phyloP scores from a whole-genome alignment of 2,113 vertebrate species.

The Archocentrus centrarchus region DNA sequence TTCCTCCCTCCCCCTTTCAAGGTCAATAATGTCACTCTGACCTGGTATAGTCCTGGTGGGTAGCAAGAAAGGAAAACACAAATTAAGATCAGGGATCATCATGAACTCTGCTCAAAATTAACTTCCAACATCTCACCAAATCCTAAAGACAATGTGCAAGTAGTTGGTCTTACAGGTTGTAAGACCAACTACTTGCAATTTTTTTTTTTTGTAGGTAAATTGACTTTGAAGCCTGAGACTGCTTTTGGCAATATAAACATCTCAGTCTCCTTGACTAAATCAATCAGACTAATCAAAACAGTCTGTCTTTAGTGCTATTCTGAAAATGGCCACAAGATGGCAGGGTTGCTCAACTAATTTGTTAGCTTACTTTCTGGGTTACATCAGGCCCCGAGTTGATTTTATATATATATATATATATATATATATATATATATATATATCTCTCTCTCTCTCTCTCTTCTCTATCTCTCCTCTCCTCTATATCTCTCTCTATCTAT shows the following conservation, averaged over 20 bases:
- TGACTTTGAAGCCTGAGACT: background rate
- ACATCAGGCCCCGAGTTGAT: too few relatives aligned
- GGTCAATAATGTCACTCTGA: conserved; percentile 50
- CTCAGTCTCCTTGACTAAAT: background rate
- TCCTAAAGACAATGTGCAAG: background rate
- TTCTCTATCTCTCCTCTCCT: too few relatives aligned
- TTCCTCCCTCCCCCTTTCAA: conserved; percentile 46
- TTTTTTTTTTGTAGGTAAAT: background rate
- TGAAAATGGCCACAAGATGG: conserved; percentile 56
- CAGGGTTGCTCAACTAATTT: background rate
- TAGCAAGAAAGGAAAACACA: conserved; percentile 6
- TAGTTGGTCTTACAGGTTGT: background rate
- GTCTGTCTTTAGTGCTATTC: background rate
- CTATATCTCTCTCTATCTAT: too few relatives aligned
- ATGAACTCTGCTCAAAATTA: background rate
- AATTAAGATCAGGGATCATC: background rate
- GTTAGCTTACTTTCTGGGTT: background rate
- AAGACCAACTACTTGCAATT: background rate
- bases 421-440: too few relatives aligned
- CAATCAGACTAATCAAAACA: background rate
- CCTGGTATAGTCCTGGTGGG: conserved; percentile 64
- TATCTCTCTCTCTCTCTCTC: too few relatives aligned
- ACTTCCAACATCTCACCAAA: background rate
- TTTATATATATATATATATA: too few relatives aligned
- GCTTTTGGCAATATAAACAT: background rate